A percentile compares a stretch with the other conserved stretches of the same genome.
phyloP scores from a whole-genome alignment of 2,113 vertebrate species.

The Ciconia boyciana region DNA sequence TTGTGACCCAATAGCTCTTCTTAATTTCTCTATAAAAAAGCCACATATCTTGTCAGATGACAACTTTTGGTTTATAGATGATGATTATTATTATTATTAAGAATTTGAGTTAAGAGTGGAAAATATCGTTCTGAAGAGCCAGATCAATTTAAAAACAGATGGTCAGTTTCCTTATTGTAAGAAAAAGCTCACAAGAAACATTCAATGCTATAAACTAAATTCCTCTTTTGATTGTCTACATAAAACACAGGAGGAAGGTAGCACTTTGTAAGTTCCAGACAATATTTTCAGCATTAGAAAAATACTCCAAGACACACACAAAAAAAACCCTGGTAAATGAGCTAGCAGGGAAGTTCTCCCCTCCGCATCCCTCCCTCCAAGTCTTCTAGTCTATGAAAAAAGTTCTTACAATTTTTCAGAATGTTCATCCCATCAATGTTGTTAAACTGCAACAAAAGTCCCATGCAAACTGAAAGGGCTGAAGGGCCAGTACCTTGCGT shows the following conservation, averaged over 20 bases:
- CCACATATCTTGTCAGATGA: neutral
- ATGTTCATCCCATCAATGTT: neutral
- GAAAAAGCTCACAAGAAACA: constrained; percentile 54
- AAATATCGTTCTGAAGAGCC: constrained; percentile 25
- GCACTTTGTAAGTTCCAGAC: constrained; percentile 57
- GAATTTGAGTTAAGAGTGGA: constrained; percentile 18
- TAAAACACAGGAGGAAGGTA: constrained; percentile 46
- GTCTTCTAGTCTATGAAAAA: constrained; percentile 6
- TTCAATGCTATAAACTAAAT: constrained; percentile 50
- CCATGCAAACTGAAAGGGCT: neutral
- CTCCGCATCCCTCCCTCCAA: constrained; percentile 19
- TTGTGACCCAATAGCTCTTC: neutral
- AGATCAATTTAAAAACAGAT: constrained; percentile 2
- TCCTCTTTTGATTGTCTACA: constrained; percentile 64
- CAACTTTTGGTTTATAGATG: constrained; percentile 56
- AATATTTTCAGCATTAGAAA: constrained; percentile 52
- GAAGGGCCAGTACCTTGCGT: constrained; percentile 30
- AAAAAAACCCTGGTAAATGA: constrained; percentile 18
- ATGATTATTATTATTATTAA: constrained; percentile 11
- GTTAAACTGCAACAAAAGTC: constrained; percentile 14
- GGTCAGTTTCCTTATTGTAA: constrained; percentile 36
- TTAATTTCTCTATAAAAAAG: neutral
- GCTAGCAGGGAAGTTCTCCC: constrained; percentile 1
- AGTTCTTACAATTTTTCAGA: neutral
- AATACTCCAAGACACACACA: constrained; percentile 59